These are phyloP conservation scores for Euborellia annulipes DNA, from an alignment of 1,140 invertebrate genomes.

Conservation along the genomic window DNA sequence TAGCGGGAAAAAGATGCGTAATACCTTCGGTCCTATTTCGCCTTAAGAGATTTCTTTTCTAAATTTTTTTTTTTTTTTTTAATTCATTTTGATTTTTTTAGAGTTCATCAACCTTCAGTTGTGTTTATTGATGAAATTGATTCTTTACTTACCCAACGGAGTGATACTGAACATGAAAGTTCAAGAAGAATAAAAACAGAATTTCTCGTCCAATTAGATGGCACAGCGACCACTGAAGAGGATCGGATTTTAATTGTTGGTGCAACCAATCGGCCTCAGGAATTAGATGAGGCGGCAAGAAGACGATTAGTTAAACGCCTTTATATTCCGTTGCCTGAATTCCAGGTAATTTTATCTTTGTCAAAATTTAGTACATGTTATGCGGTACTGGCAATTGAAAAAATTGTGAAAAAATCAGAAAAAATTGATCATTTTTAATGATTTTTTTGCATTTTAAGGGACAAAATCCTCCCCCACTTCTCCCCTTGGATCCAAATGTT, in stretches of 20 bases:
- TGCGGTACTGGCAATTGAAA: too few species aligned
- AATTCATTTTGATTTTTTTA: constrained; percentile 11
- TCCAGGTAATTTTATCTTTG: too few species aligned
- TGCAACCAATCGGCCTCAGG: constrained; percentile 88
- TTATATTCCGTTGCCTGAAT: constrained; percentile 76
- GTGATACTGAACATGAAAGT: constrained; percentile 81
- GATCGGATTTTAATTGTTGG: constrained; percentile 77
- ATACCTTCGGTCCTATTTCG: too few species aligned
- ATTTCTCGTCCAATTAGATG: constrained; percentile 87
- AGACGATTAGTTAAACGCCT: constrained; percentile 74
- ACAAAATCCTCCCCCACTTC: too few species aligned
- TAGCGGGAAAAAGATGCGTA: too few species aligned
- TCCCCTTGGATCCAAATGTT: too few species aligned
- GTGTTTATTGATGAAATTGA: constrained; percentile 96
- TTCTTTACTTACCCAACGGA: constrained; percentile 73
- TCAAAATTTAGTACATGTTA: too few species aligned
- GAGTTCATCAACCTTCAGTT: constrained; percentile 46
- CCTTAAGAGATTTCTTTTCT: too few species aligned
- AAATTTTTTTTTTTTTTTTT: constrained; percentile 4
- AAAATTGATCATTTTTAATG: too few species aligned
- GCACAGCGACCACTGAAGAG: constrained; percentile 59
- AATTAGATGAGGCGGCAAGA: constrained; percentile 82
- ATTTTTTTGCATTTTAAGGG: too few species aligned
- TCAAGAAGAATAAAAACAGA: constrained; percentile 87
- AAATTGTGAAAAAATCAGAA: too few species aligned